Evolutionary conservation across 2,797 vertebrate genomes (phyloP).

Genomic region (Malurus splendens): DNA sequence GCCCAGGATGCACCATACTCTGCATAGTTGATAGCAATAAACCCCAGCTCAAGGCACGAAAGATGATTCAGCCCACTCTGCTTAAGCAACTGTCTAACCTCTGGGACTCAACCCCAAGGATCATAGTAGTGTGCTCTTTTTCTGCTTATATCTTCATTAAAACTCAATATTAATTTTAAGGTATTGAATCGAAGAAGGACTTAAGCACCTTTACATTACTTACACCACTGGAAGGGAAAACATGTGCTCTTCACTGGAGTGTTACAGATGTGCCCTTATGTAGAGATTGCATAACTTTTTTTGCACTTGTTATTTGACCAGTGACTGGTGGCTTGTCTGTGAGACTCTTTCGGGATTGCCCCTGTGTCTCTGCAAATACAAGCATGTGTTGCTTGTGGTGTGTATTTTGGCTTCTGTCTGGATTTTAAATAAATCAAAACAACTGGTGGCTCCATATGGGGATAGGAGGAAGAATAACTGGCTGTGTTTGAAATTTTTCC

Average conservation of each 20-base stretch:
- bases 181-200: neutral
- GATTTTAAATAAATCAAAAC: neutral
- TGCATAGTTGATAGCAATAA: neutral
- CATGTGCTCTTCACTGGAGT: rapidly evolving
- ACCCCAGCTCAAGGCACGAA: neutral
- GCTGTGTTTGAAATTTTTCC: neutral
- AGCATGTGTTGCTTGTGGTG: neutral
- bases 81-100: neutral
- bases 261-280: neutral
- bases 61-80: neutral
- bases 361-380: neutral
- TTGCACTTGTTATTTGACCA: neutral
- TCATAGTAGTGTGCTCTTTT: neutral
- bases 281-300: neutral
- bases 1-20: neutral
- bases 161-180: neutral
- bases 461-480: neutral
- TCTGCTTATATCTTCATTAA: neutral
- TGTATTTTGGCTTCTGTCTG: neutral
- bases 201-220: neutral
- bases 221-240: neutral
- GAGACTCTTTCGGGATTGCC: neutral
- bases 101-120: neutral
- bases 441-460: neutral
- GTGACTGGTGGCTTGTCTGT: neutral